phyloP scores from a whole-genome alignment of 2,797 vertebrate genomes.

The Enteromius unitaeniatus region DNA sequence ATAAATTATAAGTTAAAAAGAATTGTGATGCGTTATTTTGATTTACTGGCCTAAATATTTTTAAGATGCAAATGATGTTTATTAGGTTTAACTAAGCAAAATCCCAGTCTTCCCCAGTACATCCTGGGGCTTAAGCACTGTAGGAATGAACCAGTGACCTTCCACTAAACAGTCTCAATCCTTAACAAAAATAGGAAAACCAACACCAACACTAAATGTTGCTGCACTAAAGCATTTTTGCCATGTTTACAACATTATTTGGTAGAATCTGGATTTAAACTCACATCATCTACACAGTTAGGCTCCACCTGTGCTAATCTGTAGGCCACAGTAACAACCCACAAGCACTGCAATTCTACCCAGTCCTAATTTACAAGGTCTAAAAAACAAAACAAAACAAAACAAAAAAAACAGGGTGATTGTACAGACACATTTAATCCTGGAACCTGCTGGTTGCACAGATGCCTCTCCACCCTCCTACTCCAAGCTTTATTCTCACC shows the following conservation, averaged over 20 bases:
- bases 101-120: not conserved
- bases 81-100: not conserved
- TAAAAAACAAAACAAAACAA: not conserved
- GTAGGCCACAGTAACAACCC: not conserved
- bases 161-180: not conserved
- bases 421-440: conserved; percentile 36
- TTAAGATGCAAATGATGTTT: not conserved
- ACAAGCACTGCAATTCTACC: not conserved
- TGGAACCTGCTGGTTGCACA: conserved; percentile 36
- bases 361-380: not conserved
- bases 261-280: not conserved
- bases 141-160: not conserved
- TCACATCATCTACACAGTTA: not conserved
- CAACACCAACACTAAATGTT: not conserved
- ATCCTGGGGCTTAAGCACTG: not conserved
- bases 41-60: not conserved
- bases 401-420: conserved; percentile 20
- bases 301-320: not conserved
- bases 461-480: conserved; percentile 12
- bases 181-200: not conserved
- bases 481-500: conserved; percentile 37
- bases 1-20: not conserved
- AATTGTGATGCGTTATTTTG: not conserved
- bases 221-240: not conserved
- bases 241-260: not conserved